phyloP scores from a whole-genome alignment of 2,113 vertebrate species.

The Channa argus region DNA sequence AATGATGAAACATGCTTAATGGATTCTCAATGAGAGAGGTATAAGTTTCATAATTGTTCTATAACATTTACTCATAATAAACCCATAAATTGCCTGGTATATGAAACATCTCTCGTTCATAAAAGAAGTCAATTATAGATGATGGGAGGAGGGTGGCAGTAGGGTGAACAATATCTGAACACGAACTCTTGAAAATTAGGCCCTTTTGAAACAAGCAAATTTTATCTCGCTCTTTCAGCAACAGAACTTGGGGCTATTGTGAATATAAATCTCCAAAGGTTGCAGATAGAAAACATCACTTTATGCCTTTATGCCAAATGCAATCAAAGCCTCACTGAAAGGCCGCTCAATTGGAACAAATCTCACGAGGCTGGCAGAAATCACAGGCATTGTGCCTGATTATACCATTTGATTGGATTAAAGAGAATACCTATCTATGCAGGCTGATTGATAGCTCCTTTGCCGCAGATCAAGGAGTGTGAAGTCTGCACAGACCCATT shows the following conservation, averaged over 20 bases:
- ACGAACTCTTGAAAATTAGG: slow-evolving; percentile 50
- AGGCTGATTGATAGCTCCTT: slow-evolving; percentile 77
- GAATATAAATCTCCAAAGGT: slow-evolving; percentile 63
- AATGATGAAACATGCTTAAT: neutral
- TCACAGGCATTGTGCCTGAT: slow-evolving; percentile 82
- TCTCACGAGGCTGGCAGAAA: slow-evolving; percentile 75
- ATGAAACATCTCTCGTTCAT: slow-evolving; percentile 31
- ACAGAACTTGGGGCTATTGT: slow-evolving; percentile 52
- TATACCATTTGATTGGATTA: slow-evolving; percentile 83
- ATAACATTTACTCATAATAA: neutral
- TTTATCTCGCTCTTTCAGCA: slow-evolving; percentile 48
- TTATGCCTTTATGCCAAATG: slow-evolving; percentile 51
- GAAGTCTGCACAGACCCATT: slow-evolving; percentile 36
- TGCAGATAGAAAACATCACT: slow-evolving; percentile 66
- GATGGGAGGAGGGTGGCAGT: neutral
- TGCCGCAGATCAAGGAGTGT: slow-evolving; percentile 48
- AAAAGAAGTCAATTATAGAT: slow-evolving; percentile 21
- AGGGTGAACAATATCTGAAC: slow-evolving; percentile 48
- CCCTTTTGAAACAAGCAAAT: slow-evolving; percentile 58
- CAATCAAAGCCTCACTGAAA: slow-evolving; percentile 79
- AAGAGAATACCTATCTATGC: slow-evolving; percentile 74
- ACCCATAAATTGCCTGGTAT: neutral
- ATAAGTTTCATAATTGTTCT: neutral
- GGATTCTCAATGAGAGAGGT: neutral
- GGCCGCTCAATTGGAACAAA: slow-evolving; percentile 78